Evolutionary conservation across 2,888 invertebrate genomes (phyloP).

Genomic region (Chrysolina haemoptera): DNA sequence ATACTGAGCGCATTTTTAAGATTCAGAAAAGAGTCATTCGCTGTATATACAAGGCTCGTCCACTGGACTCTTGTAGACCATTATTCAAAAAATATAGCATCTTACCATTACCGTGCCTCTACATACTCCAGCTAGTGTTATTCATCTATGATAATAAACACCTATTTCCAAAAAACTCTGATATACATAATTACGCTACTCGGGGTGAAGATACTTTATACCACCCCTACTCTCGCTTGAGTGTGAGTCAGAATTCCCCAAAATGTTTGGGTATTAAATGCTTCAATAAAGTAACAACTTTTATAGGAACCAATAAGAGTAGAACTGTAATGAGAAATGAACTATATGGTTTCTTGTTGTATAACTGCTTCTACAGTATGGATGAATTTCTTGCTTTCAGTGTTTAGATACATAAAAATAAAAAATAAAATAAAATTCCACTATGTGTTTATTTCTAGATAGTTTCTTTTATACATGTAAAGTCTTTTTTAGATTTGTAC

Average conservation of each 20-base stretch:
- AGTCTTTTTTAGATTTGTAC: too few species aligned
- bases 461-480: too few species aligned
- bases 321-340: slow-evolving; percentile 21
- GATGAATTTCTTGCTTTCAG: too few species aligned
- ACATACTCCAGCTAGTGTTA: not conserved
- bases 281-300: slow-evolving; percentile 17
- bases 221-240: not conserved
- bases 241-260: slow-evolving; percentile 25
- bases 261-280: slow-evolving; percentile 22
- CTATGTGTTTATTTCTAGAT: too few species aligned
- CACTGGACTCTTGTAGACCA: slow-evolving; percentile 20
- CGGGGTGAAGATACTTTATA: too few species aligned
- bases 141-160: too few species aligned
- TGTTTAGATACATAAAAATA: too few species aligned
- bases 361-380: too few species aligned
- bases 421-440: too few species aligned
- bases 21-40: slow-evolving; percentile 24
- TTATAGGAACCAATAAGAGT: slow-evolving; percentile 20
- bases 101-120: slow-evolving; percentile 9
- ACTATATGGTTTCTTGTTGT: too few species aligned
- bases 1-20: slow-evolving; percentile 22
- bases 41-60: slow-evolving; percentile 15
- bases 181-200: too few species aligned
- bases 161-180: too few species aligned
- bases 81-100: slow-evolving; percentile 15